Evolutionary conservation across 2,888 invertebrate genomes (phyloP).

Genomic region (Parapristionchus giblindavisi): DNA sequence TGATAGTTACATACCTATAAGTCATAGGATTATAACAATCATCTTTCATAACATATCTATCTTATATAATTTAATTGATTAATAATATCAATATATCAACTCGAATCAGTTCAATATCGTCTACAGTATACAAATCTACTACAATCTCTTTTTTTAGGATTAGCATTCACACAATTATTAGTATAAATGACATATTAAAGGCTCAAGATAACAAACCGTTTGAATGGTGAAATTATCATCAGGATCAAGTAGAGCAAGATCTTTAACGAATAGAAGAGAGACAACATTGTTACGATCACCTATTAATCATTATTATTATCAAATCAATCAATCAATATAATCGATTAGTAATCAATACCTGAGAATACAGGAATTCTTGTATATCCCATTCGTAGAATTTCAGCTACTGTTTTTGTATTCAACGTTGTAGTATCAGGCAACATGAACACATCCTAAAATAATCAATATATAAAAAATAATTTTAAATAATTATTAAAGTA

Average conservation of each 20-base stretch:
- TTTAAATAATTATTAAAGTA: not conserved
- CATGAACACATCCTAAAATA: conserved; percentile 89
- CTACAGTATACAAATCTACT: not conserved
- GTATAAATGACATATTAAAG: not conserved
- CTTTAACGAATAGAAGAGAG: conserved; percentile 86
- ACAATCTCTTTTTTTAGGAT: not conserved
- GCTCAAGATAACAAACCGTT: conserved; percentile 36
- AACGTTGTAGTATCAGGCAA: conserved; percentile 85
- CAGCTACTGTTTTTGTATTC: conserved; percentile 92
- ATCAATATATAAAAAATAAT: not conserved
- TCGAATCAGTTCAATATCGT: not conserved
- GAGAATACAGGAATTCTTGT: conserved; percentile 90
- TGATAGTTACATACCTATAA: conserved; percentile 73
- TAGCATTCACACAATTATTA: conserved; percentile 32
- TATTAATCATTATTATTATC: conserved; percentile 18
- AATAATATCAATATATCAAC: not conserved
- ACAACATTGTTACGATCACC: conserved; percentile 63
- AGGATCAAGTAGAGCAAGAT: conserved; percentile 96
- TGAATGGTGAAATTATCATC: conserved; percentile 84
- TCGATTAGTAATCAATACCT: conserved; percentile 16
- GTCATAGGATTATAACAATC: not conserved
- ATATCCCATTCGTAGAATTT: conserved; percentile 89
- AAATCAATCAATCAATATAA: not conserved
- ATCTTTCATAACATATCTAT: not conserved
- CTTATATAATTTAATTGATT: not conserved